A percentile compares a stretch with the other conserved stretches of the same genome.
phyloP scores from a whole-genome alignment of 2,888 invertebrate species.

The Lingula anatina region DNA sequence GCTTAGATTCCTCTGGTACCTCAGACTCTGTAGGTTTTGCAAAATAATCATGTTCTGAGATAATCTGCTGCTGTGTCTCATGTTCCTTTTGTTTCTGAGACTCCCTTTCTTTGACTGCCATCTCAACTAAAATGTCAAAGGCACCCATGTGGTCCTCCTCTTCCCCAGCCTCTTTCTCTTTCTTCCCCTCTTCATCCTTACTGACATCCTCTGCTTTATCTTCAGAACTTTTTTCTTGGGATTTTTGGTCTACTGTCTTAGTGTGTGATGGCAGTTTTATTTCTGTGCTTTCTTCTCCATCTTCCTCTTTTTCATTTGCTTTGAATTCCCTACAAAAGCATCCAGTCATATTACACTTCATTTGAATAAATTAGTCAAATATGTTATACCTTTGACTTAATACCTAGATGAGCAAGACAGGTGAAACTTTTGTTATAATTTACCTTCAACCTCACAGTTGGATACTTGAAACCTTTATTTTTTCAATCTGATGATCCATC shows the following conservation, averaged over 20 bases:
- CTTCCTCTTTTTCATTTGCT: constrained; percentile 14
- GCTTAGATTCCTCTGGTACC: constrained; percentile 16
- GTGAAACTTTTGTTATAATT: too few relatives aligned
- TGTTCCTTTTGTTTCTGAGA: constrained; percentile 4
- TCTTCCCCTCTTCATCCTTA: constrained; percentile 1
- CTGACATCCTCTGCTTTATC: constrained; percentile 7
- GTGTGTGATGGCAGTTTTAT: too few relatives aligned
- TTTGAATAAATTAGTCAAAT: too few relatives aligned
- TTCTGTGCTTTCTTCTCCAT: constrained; percentile 14
- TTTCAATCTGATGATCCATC: too few relatives aligned
- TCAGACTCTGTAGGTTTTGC: constrained; percentile 19
- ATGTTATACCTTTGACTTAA: too few relatives aligned
- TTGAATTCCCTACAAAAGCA: too few relatives aligned
- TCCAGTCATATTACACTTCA: too few relatives aligned
- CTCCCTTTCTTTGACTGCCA: constrained; percentile 10
- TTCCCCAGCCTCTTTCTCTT: constrained; percentile 10
- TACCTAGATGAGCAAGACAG: too few relatives aligned
- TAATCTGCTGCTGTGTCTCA: constrained; percentile 11
- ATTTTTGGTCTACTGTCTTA: too few relatives aligned
- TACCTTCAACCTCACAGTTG: too few relatives aligned
- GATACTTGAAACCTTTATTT: too few relatives aligned
- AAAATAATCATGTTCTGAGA: constrained; percentile 46
- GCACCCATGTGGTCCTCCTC: constrained; percentile 13
- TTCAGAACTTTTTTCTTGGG: background rate
- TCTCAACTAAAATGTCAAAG: constrained; percentile 62